Percentiles rank a stretch among this genome's conserved stretches.
phyloP scores from a whole-genome alignment of 2,888 invertebrate genomes.

The Volucella inflata region DNA sequence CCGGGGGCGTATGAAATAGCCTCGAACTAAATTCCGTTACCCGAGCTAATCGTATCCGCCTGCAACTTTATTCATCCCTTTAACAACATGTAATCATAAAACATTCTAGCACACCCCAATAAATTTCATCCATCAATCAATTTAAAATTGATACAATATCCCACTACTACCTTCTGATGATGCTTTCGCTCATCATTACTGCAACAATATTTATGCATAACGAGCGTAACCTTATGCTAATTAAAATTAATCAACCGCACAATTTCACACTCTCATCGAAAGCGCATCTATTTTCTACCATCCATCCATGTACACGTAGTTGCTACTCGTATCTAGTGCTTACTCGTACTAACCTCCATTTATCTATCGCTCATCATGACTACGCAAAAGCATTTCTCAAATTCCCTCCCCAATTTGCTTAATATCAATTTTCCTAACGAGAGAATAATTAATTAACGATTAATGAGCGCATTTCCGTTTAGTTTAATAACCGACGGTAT shows the following conservation, averaged over 20 bases:
- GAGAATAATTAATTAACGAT: constrained; percentile 57
- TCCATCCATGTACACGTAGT: not conserved
- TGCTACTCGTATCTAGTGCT: too few species aligned
- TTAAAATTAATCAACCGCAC: constrained; percentile 68
- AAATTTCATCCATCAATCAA: constrained; percentile 32
- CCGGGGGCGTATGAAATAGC: too few species aligned
- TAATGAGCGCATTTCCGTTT: constrained; percentile 22
- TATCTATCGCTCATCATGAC: not conserved
- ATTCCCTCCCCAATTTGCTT: constrained; percentile 27
- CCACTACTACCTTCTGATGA: not conserved
- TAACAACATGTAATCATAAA: too few species aligned
- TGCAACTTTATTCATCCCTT: too few species aligned
- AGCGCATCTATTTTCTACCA: constrained; percentile 11
- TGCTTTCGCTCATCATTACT: constrained; percentile 32
- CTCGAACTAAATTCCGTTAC: too few species aligned
- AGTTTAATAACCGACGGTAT: not conserved
- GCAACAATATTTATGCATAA: constrained; percentile 42
- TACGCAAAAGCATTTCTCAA: constrained; percentile 22
- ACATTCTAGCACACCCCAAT: not conserved
- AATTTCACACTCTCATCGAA: constrained; percentile 33
- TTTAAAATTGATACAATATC: constrained; percentile 33
- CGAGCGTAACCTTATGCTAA: constrained; percentile 50
- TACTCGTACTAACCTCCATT: not conserved
- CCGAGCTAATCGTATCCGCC: too few species aligned
- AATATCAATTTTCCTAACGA: constrained; percentile 59